Base-by-base conservation (phyloP, 92 coral and sea anemone species). In the Zoanthus solanderi region DNA sequence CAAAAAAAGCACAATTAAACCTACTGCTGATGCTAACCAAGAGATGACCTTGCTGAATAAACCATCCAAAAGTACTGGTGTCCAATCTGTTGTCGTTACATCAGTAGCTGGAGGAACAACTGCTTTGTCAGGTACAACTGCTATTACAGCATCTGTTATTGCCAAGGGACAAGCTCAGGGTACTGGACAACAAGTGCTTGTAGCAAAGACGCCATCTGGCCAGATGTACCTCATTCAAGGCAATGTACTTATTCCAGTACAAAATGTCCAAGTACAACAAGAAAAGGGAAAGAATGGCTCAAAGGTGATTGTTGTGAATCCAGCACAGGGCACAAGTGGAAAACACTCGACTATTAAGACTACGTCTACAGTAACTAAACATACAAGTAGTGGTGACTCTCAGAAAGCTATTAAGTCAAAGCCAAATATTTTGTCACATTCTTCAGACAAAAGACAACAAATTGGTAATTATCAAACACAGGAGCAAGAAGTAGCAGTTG, bases 151-250 rank as follows among this genome's bases (percentile, higher is more conserved):
- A 23, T 93, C 96, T 63, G 94, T 95, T 90, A 95, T 95, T 28
- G 98, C 98, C 54, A 95, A 95, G 79, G 98, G 98, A 18, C 95
- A 90, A 83, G 91, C 98, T 5, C 88, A 94, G 23, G 94, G 94
- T 76, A 89, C 90, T 68, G 94, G 94, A 18, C 98, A 95, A 68
- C 93, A 95, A 78, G 98, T 95, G 23, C 91, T 95, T 71, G 98
- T 95, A 16, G 98, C 98, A 61, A 95, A 95, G 86, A 95, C 98
- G 0, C 86, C 98, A 1, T 88, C 89, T 16, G 98, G 98, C 7
- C 96, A 95, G 81, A 93, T 95, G 98, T 95, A 95, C 68, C 92
- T 95, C 76, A 95, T 95, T 8, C 98, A 95, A 78, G 98, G 98
- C 15, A 95, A 95, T 81, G 92, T 95, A 1, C 88, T 95, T 52